These are phyloP conservation scores for Colletes gigas DNA, from an alignment of 1,140 invertebrate species.

Conservation along the genomic window DNA sequence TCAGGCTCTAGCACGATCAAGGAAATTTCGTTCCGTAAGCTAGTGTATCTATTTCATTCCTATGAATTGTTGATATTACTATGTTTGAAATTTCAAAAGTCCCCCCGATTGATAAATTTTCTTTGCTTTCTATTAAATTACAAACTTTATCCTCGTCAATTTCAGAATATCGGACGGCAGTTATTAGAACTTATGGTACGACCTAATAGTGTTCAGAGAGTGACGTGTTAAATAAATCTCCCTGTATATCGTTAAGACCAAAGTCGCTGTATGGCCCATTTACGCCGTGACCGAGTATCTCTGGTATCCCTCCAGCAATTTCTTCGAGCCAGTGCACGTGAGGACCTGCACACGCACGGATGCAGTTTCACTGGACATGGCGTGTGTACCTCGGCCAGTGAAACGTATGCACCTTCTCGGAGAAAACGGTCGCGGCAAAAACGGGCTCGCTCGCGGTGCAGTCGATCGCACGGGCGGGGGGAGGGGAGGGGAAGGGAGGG, in stretches of 20 bases:
- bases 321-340: constrained; percentile 23
- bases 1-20: no score
- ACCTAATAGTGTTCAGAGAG: no score
- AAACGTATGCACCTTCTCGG: constrained; percentile 34
- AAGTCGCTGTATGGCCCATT: constrained; percentile 8
- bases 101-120: no score
- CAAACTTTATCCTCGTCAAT: no score
- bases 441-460: background rate
- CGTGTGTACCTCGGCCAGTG: constrained; percentile 23
- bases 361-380: constrained; percentile 31
- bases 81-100: no score
- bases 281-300: constrained; percentile 33
- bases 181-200: no score
- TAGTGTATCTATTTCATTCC: no score
- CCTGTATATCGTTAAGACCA: background rate
- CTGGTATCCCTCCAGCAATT: constrained; percentile 20
- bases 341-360: background rate
- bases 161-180: no score
- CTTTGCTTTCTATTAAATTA: no score
- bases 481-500: background rate
- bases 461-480: background rate
- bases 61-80: no score
- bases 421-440: constrained; percentile 35
- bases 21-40: no score
- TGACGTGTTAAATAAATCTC: background rate